Percentiles rank a stretch among this genome's conserved stretches.
Evolutionary conservation across 2,113 vertebrate species (phyloP).

Genomic region (Fulmarus glacialis): DNA sequence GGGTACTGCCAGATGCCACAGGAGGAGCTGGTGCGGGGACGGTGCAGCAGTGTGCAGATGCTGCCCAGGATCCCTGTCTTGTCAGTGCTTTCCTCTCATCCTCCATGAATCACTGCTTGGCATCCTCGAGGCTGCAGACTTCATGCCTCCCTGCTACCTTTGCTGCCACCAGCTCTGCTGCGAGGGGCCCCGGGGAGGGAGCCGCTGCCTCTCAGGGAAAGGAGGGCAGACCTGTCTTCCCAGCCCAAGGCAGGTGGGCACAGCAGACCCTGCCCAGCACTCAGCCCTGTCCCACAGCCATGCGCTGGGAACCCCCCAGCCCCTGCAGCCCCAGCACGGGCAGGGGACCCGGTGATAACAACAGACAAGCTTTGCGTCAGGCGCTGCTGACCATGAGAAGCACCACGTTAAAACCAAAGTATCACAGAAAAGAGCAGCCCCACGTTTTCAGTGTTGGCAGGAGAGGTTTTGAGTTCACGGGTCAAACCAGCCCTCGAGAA

Average conservation of each 20-base stretch:
- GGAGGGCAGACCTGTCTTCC: neutral
- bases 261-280: neutral
- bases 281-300: neutral
- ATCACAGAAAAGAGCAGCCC: neutral
- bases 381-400: neutral
- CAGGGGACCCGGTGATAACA: rapidly evolving
- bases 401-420: neutral
- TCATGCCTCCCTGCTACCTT: neutral
- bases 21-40: neutral
- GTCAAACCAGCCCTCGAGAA: neutral
- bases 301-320: too few species aligned
- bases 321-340: neutral
- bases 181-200: neutral
- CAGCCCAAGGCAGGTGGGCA: neutral
- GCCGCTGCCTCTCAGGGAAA: rapidly evolving
- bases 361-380: neutral
- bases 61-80: neutral
- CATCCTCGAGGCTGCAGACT: neutral
- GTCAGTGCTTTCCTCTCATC: neutral
- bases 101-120: rapidly evolving
- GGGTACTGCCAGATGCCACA: rapidly evolving
- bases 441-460: rapidly evolving
- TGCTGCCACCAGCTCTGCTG: neutral
- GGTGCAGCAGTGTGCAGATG: rapidly evolving
- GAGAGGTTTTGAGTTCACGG: neutral